These are phyloP conservation scores for Chesias legatella DNA, from an alignment of 2,888 invertebrate genomes.

Conservation along the genomic window DNA sequence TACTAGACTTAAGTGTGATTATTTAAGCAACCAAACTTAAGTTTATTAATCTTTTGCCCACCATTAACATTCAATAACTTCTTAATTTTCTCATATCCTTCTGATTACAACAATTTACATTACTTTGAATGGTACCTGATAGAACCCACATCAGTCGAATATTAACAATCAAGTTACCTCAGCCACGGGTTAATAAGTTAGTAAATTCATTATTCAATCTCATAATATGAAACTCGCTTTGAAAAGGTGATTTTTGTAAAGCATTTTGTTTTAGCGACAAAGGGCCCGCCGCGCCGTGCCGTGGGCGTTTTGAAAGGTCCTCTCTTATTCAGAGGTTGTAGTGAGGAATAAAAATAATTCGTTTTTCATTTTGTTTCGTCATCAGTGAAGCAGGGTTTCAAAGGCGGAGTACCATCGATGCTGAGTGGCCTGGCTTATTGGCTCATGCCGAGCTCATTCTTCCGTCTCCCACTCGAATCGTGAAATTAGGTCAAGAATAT, in stretches of 20 bases:
- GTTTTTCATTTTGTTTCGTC: conserved; percentile 66
- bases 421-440: conserved; percentile 69
- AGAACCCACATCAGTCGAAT: too few species aligned
- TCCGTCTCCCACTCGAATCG: conserved; percentile 47
- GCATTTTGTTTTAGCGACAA: conserved; percentile 52
- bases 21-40: too few species aligned
- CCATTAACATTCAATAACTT: too few species aligned
- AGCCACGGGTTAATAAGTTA: conserved; percentile 14
- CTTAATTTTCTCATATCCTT: too few species aligned
- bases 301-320: conserved; percentile 45
- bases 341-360: conserved; percentile 70
- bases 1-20: too few species aligned
- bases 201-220: conserved; percentile 27
- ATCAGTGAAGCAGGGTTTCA: conserved; percentile 57
- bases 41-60: too few species aligned
- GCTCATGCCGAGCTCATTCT: conserved; percentile 46
- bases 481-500: conserved; percentile 64
- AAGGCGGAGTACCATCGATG: conserved; percentile 67
- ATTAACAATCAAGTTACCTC: too few species aligned
- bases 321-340: conserved; percentile 44
- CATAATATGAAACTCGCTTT: conserved; percentile 22
- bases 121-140: too few species aligned
- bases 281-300: conserved; percentile 44
- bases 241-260: conserved; percentile 53
- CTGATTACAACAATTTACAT: too few species aligned